Conservation (phyloP, 2,888 invertebrate species). For the Drosophila incognita region DNA sequence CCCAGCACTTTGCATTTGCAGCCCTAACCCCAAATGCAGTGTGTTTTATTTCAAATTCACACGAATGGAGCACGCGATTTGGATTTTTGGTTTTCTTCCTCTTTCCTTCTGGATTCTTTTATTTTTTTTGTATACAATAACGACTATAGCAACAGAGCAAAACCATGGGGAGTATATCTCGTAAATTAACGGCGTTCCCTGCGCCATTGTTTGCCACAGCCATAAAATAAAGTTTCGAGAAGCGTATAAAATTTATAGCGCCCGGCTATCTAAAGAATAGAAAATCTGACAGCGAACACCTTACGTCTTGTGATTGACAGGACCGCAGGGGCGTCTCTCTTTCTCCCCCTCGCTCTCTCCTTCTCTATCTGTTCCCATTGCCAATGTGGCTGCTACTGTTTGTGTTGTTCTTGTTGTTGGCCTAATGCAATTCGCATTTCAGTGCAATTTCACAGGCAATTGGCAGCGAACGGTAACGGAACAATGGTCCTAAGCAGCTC, state of each 20-base stretch:
- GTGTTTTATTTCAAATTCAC: constrained; percentile 77
- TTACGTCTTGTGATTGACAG: constrained; percentile 78
- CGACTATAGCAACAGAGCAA: constrained; percentile 39
- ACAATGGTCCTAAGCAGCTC: constrained; percentile 75
- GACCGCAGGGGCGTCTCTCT: constrained; percentile 64
- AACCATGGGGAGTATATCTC: constrained; percentile 78
- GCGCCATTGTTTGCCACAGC: constrained; percentile 60
- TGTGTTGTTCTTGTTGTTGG: constrained; percentile 18
- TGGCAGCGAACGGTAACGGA: constrained; percentile 51
- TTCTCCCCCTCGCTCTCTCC: background rate
- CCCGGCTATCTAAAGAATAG: constrained; percentile 49
- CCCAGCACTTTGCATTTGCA: constrained; percentile 30
- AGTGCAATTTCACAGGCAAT: constrained; percentile 77
- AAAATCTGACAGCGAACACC: constrained; percentile 78
- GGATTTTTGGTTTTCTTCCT: constrained; percentile 11
- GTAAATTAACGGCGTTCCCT: constrained; percentile 78
- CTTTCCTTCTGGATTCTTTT: background rate
- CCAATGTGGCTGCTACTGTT: constrained; percentile 11
- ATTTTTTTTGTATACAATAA: constrained; percentile 60
- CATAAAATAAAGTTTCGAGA: constrained; percentile 79
- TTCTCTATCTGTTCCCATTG: constrained; percentile 1
- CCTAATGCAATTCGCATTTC: constrained; percentile 78
- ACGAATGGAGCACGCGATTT: constrained; percentile 60
- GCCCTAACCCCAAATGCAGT: constrained; percentile 47
- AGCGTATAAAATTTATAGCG: constrained; percentile 79